Conservation (phyloP, 2,113 vertebrate species). For the Paraplagusia blochii region DNA sequence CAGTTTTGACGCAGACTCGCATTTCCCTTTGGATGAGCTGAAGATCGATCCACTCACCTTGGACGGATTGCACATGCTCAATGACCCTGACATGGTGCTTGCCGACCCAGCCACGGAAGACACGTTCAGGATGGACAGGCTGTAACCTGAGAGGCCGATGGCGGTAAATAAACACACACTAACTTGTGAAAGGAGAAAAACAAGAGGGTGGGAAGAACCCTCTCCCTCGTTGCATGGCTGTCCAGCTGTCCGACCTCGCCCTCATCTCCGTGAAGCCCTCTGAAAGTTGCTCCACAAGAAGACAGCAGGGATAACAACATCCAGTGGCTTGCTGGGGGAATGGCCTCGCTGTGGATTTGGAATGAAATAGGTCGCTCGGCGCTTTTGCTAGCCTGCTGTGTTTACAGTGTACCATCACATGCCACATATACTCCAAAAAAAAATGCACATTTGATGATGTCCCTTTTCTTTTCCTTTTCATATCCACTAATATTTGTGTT, state of each 20-base stretch:
- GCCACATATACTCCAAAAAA: conserved; percentile 65
- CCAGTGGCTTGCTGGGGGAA: conserved; percentile 61
- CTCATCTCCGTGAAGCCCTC: conserved; percentile 56
- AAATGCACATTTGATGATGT: conserved; percentile 53
- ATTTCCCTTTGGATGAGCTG: conserved; percentile 96
- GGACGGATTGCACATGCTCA: conserved; percentile 98
- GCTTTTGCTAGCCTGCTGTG: conserved; percentile 83
- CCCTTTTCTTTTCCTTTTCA: conserved; percentile 43
- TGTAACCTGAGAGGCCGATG: conserved; percentile 72
- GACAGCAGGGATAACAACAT: conserved; percentile 56
- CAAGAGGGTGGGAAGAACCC: conserved; percentile 60
- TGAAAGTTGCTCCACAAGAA: conserved; percentile 59
- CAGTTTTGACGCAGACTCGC: conserved; percentile 93
- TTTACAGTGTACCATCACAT: conserved; percentile 73
- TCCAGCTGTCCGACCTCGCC: conserved; percentile 68
- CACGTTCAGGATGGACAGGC: conserved; percentile 97
- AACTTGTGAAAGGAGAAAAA: conserved; percentile 53
- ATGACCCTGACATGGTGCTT: conserved; percentile 97
- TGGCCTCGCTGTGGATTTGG: conserved; percentile 65
- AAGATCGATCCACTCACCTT: conserved; percentile 97
- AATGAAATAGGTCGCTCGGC: conserved; percentile 79
- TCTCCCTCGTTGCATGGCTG: conserved; percentile 76
- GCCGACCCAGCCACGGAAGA: conserved; percentile 95
- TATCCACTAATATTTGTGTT: conserved; percentile 58
- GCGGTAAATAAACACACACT: conserved; percentile 23